These are phyloP conservation scores for Calliphora vicina DNA, from an alignment of 1,140 invertebrate species.

Conservation along the genomic window DNA sequence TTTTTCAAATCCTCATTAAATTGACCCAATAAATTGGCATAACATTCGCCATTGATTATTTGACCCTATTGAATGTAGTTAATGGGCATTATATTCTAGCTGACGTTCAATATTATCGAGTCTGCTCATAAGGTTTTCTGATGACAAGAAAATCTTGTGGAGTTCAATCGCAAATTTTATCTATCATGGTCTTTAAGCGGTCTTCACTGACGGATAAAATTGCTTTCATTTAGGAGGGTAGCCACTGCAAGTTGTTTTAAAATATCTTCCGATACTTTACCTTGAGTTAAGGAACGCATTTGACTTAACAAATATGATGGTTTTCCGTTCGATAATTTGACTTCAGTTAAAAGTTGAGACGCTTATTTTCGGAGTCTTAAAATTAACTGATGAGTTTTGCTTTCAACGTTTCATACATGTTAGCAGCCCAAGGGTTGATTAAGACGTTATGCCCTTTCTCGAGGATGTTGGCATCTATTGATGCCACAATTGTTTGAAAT, in stretches of 20 bases:
- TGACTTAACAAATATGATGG: background rate
- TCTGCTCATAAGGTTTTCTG: background rate
- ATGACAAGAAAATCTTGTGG: background rate
- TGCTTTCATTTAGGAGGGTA: conserved; percentile 1
- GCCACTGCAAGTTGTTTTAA: background rate
- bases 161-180: background rate
- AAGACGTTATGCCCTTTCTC: background rate
- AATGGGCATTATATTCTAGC: too few species aligned
- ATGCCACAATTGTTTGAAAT: background rate
- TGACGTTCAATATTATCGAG: background rate
- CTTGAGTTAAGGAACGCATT: too few species aligned
- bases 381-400: background rate
- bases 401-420: background rate
- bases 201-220: too few species aligned
- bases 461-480: background rate
- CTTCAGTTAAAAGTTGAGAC: background rate
- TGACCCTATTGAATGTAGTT: too few species aligned
- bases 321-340: background rate
- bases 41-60: too few species aligned
- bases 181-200: background rate
- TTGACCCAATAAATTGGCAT: too few species aligned
- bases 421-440: background rate
- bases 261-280: background rate
- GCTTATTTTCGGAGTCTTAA: background rate
- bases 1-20: too few species aligned